A percentile compares a stretch with the other conserved stretches of the same genome.
Conservation (phyloP, 2,797 vertebrate genomes). For the Onychomys leucogaster region DNA sequence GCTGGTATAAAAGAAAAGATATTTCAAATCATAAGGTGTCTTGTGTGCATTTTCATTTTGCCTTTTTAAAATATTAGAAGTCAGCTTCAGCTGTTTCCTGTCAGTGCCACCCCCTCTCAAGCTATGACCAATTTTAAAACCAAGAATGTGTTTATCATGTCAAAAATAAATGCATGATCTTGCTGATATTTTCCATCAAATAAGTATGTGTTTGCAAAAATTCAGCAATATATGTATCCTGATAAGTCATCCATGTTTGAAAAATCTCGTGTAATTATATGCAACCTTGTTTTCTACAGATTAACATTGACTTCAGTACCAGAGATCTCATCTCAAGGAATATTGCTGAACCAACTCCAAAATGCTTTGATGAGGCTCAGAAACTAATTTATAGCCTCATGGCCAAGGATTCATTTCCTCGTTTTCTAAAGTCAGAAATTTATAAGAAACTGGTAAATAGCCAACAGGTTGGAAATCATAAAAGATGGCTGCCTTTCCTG, state of each 20-base stretch:
- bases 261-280: slow-evolving; percentile 28
- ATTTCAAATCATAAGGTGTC: background rate
- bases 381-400: slow-evolving; percentile 95
- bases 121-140: slow-evolving; percentile 45
- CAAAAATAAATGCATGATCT: slow-evolving; percentile 61
- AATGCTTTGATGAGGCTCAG: slow-evolving; percentile 96
- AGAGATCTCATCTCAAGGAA: slow-evolving; percentile 94
- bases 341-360: slow-evolving; percentile 93
- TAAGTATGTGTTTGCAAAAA: slow-evolving; percentile 48
- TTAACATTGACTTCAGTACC: slow-evolving; percentile 97
- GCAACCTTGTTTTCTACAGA: slow-evolving; percentile 89
- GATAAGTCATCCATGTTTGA: slow-evolving; percentile 18
- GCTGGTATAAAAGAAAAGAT: background rate
- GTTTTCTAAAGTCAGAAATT: slow-evolving; percentile 95
- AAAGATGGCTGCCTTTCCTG: slow-evolving; percentile 90
- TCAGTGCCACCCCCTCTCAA: background rate
- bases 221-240: slow-evolving; percentile 16
- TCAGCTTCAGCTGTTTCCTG: background rate
- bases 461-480: slow-evolving; percentile 85
- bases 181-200: slow-evolving; percentile 76
- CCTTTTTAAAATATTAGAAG: slow-evolving; percentile 10
- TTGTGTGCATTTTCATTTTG: background rate
- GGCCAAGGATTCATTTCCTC: slow-evolving; percentile 97
- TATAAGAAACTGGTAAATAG: slow-evolving; percentile 93
- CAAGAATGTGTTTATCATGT: background rate